Conservation (phyloP, 2,113 vertebrate species). For the Cyphomyrus discorhynchus region DNA sequence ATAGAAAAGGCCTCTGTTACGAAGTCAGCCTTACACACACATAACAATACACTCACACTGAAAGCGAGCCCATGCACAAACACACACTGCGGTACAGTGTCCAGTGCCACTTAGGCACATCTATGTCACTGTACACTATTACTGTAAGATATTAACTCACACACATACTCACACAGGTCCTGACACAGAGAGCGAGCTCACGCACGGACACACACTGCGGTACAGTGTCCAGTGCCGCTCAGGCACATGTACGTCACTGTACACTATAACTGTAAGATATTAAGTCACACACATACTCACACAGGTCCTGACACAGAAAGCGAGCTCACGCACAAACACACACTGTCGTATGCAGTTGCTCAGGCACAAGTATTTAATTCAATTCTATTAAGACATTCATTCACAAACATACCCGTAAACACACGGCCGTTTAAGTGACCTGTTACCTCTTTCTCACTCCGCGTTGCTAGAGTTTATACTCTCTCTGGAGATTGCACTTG, state of each 20-base stretch:
- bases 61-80: background rate
- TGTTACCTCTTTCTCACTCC: background rate
- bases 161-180: no score
- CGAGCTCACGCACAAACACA: background rate
- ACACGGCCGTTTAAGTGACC: background rate
- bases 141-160: background rate
- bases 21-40: background rate
- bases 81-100: background rate
- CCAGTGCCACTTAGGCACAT: background rate
- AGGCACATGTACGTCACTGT: background rate
- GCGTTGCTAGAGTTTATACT: background rate
- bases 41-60: background rate
- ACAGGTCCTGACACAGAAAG: background rate
- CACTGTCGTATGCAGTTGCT: background rate
- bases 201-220: background rate
- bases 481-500: background rate
- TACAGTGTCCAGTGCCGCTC: background rate
- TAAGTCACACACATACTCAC: background rate
- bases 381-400: background rate
- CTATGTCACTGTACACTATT: background rate
- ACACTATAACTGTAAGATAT: background rate
- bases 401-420: background rate
- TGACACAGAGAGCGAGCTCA: background rate
- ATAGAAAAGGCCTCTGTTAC: background rate
- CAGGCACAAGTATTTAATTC: background rate